A percentile compares a stretch with the other conserved stretches of the same genome.
phyloP scores from a whole-genome alignment of 2,888 invertebrate genomes.

The Caenorhabditis uteleia region DNA sequence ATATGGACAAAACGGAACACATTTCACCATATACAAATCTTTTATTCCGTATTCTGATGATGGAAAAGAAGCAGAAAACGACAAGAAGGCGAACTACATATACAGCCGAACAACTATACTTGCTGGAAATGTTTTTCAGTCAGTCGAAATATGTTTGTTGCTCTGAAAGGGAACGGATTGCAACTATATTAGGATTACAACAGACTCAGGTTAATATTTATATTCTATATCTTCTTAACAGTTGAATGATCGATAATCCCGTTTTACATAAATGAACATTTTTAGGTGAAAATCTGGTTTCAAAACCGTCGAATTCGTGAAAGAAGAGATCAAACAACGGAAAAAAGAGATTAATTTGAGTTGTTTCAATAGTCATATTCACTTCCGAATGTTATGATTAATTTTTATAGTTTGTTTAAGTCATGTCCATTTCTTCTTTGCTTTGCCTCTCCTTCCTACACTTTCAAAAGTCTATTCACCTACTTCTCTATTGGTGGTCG shows the following conservation, averaged over 20 bases:
- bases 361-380: background rate
- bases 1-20: too few species aligned
- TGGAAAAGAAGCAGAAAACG: background rate
- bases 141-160: slow-evolving; percentile 34
- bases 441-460: too few species aligned
- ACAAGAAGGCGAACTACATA: slow-evolving; percentile 30
- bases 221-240: background rate
- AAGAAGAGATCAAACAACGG: slow-evolving; percentile 28
- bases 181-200: slow-evolving; percentile 23
- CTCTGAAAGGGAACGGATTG: slow-evolving; percentile 24
- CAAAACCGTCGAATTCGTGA: slow-evolving; percentile 48
- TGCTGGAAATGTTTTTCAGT: slow-evolving; percentile 40
- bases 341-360: background rate
- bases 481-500: too few species aligned
- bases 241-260: too few species aligned
- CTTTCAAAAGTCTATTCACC: too few species aligned
- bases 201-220: slow-evolving; percentile 25
- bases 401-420: too few species aligned
- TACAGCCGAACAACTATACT: slow-evolving; percentile 34
- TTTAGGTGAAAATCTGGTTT: slow-evolving; percentile 62
- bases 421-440: too few species aligned
- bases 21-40: too few species aligned
- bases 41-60: too few species aligned
- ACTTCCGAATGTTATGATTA: too few species aligned
- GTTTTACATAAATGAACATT: too few species aligned